phyloP scores from a whole-genome alignment of 2,888 invertebrate species.

The Ochlodes sylvanus region DNA sequence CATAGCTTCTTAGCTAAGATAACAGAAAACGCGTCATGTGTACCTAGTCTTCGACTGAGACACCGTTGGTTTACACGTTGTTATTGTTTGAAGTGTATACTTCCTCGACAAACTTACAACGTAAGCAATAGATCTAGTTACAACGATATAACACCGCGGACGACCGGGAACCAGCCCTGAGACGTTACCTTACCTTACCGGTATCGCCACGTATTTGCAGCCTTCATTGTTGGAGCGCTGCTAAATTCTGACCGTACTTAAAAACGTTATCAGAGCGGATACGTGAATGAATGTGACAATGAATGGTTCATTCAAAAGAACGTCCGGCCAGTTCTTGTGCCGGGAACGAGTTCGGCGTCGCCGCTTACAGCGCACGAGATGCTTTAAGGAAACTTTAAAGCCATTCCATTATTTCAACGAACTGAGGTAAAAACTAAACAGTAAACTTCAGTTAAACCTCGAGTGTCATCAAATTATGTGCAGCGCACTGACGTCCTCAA shows the following conservation, averaged over 20 bases:
- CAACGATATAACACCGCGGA: too few species aligned
- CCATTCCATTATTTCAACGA: slow-evolving; percentile 25
- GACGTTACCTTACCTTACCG: not conserved
- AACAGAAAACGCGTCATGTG: too few species aligned
- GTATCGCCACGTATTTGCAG: not conserved
- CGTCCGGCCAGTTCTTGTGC: slow-evolving; percentile 15
- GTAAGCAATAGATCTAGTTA: too few species aligned
- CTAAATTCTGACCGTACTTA: slow-evolving; percentile 14
- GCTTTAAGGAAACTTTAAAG: slow-evolving; percentile 12
- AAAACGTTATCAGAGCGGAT: slow-evolving; percentile 28
- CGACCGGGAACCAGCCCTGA: not conserved
- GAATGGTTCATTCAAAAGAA: slow-evolving; percentile 43
- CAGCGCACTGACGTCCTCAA: too few species aligned
- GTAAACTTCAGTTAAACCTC: not conserved
- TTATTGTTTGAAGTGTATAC: too few species aligned
- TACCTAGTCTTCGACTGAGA: too few species aligned
- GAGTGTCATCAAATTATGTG: not conserved
- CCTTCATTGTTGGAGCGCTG: not conserved
- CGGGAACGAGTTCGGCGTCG: slow-evolving; percentile 23
- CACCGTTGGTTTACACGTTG: too few species aligned
- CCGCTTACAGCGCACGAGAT: slow-evolving; percentile 2
- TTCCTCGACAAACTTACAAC: too few species aligned
- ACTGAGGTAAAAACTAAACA: slow-evolving; percentile 11
- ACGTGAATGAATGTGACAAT: slow-evolving; percentile 42
- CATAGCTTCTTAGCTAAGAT: too few species aligned